A percentile compares a stretch with the other conserved stretches of the same genome.
Evolutionary conservation across 1,140 invertebrate species (phyloP).

Genomic region (Conopomorpha cramerella): DNA sequence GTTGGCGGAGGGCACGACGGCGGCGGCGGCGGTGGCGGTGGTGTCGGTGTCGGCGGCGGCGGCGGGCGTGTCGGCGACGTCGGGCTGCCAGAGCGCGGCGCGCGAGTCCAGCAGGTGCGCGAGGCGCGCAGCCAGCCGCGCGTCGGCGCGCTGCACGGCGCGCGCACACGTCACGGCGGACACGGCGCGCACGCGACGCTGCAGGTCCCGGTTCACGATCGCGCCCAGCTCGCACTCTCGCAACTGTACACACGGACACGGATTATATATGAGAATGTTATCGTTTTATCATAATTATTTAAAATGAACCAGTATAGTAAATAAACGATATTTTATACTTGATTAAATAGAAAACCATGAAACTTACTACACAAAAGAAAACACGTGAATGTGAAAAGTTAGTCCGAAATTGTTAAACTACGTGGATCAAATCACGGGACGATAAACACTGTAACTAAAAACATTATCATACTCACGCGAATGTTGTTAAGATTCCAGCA

Average conservation of each 20-base stretch:
- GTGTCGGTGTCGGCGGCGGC: constrained; percentile 5
- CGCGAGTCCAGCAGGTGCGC: constrained; percentile 91
- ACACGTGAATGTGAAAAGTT: neutral
- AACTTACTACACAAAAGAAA: too few relatives aligned
- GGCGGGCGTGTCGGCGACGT: constrained; percentile 26
- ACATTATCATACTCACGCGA: constrained; percentile 62
- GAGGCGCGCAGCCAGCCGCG: constrained; percentile 93
- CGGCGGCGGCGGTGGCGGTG: neutral
- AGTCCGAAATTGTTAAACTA: neutral
- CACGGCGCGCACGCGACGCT: constrained; percentile 87
- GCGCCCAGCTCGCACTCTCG: constrained; percentile 92
- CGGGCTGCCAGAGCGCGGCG: constrained; percentile 79
- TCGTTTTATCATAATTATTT: too few relatives aligned
- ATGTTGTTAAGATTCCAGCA: constrained; percentile 99
- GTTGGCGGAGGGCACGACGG: constrained; percentile 2
- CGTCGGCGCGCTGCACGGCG: constrained; percentile 87
- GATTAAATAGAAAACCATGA: too few relatives aligned
- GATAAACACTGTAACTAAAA: neutral
- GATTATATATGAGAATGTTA: too few relatives aligned
- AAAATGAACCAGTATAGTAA: too few relatives aligned
- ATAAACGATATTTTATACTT: too few relatives aligned
- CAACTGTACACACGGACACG: too few relatives aligned
- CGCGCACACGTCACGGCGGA: constrained; percentile 93
- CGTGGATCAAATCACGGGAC: neutral
- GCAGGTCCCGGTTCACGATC: constrained; percentile 93